These are phyloP conservation scores for Rhabdomys dilectus DNA, from an alignment of 2,113 vertebrate species.

Conservation along the genomic window DNA sequence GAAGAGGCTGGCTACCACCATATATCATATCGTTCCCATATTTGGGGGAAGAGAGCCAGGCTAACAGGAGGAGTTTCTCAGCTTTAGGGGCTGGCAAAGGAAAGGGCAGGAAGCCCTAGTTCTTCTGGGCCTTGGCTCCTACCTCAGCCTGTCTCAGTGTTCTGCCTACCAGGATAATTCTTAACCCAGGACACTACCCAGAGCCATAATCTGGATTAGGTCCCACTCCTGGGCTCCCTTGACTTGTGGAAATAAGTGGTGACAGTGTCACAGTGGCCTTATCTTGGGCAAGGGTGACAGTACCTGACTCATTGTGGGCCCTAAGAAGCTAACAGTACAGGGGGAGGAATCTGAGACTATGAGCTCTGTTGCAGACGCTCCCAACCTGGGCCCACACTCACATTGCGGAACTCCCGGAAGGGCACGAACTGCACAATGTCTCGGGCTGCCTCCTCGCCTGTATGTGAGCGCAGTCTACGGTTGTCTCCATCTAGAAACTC, in stretches of 20 bases:
- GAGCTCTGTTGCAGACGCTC: neutral
- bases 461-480: constrained; percentile 92
- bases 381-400: constrained; percentile 85
- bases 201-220: neutral
- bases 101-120: neutral
- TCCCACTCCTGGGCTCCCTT: neutral
- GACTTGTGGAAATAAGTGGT: neutral
- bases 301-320: neutral
- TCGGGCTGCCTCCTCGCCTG: constrained; percentile 94
- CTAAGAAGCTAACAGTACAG: neutral
- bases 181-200: neutral
- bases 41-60: neutral
- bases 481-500: constrained; percentile 98
- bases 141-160: neutral
- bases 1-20: neutral
- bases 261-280: neutral
- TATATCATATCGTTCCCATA: no score
- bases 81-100: neutral
- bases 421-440: constrained; percentile 99
- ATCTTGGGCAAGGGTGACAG: neutral
- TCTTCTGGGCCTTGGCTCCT: neutral
- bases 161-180: neutral
- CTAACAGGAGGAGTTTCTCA: neutral
- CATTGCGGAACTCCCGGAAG: constrained; percentile 97
- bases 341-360: neutral